phyloP scores from a whole-genome alignment of 2,888 invertebrate species.

The Tenthredo mesomela region DNA sequence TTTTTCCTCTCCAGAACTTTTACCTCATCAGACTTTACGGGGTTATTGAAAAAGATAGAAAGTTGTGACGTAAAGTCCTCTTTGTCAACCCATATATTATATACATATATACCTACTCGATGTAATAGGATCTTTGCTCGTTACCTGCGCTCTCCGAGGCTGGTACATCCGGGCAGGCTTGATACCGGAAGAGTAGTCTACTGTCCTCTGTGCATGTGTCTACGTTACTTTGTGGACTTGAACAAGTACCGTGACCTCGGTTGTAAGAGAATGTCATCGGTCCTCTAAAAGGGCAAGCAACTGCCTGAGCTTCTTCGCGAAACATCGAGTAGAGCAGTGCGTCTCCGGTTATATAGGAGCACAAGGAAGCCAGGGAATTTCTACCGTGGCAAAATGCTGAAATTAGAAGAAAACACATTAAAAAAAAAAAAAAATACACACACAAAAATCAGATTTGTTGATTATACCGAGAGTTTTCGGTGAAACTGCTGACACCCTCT shows the following conservation, averaged over 20 bases:
- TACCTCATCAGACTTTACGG: background rate
- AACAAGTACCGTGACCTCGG: conserved; percentile 94
- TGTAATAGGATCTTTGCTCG: conserved; percentile 59
- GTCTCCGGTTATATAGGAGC: conserved; percentile 93
- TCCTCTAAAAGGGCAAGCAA: conserved; percentile 93
- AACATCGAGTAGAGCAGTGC: conserved; percentile 94
- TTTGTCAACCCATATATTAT: background rate
- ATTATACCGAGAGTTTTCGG: too few species aligned
- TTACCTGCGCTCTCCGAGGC: conserved; percentile 95
- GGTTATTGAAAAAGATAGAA: background rate
- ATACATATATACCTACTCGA: background rate
- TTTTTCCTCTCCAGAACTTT: background rate
- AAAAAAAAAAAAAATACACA: too few species aligned
- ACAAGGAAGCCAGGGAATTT: conserved; percentile 89
- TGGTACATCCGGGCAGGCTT: conserved; percentile 95
- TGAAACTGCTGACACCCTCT: too few species aligned
- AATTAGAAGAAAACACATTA: conserved; percentile 67
- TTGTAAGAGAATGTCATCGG: conserved; percentile 97
- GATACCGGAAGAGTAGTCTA: conserved; percentile 92
- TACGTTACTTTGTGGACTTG: conserved; percentile 93
- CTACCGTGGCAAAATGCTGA: conserved; percentile 87
- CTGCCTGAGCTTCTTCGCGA: conserved; percentile 91
- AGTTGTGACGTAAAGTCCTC: background rate
- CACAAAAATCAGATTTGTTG: too few species aligned
- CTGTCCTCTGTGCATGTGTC: conserved; percentile 97